Conservation (phyloP, 1,140 invertebrate genomes). For the Drosophila carrolli region DNA sequence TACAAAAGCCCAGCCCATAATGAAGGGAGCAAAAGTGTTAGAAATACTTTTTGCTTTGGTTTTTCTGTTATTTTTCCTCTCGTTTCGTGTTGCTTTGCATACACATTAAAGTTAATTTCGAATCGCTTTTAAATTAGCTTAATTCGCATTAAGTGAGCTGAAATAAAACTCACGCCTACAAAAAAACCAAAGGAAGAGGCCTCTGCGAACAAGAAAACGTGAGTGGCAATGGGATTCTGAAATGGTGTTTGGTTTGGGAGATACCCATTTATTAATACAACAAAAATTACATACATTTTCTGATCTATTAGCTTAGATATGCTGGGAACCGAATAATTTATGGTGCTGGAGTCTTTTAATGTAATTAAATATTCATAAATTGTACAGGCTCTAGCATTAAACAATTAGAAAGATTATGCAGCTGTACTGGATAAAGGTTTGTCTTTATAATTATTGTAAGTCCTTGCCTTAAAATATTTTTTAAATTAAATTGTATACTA, state of each 20-base stretch:
- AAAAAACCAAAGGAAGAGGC: constrained; percentile 23
- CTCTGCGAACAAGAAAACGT: constrained; percentile 32
- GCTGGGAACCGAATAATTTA: not conserved
- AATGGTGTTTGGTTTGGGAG: constrained; percentile 1
- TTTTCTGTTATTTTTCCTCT: constrained; percentile 24
- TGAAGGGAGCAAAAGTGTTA: constrained; percentile 48
- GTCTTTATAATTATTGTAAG: too few relatives aligned
- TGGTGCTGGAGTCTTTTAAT: not conserved
- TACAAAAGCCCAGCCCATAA: constrained; percentile 20
- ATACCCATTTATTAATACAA: constrained; percentile 8
- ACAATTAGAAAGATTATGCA: too few relatives aligned
- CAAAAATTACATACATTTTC: not conserved
- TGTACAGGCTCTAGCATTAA: too few relatives aligned
- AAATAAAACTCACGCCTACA: constrained; percentile 82
- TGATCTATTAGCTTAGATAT: not conserved
- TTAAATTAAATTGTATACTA: too few relatives aligned
- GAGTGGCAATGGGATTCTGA: constrained; percentile 16
- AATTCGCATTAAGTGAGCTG: constrained; percentile 79
- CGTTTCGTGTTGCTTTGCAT: constrained; percentile 37
- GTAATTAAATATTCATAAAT: too few relatives aligned
- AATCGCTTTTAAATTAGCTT: constrained; percentile 84
- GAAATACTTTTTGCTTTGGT: constrained; percentile 23
- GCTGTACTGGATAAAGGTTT: too few relatives aligned
- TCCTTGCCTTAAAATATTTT: too few relatives aligned
- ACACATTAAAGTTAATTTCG: constrained; percentile 82